Conservation (phyloP, 2,113 vertebrate species). For the Phocoena phocoena region DNA sequence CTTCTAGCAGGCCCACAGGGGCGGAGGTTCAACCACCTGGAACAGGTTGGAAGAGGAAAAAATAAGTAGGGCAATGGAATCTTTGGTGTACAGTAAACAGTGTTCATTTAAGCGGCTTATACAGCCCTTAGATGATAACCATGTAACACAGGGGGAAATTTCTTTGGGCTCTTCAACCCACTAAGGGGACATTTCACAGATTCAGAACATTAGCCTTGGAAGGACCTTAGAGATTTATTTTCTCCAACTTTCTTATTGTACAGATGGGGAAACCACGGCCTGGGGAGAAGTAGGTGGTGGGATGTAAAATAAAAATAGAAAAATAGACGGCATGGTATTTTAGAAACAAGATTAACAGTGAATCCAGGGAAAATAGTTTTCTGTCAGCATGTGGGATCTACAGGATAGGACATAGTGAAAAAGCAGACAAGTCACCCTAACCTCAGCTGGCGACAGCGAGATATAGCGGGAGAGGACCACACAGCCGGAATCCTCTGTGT, state of each 20-base stretch:
- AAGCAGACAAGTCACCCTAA: neutral
- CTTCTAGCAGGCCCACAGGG: neutral
- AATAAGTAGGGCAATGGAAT: neutral
- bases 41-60: neutral
- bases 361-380: neutral
- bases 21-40: neutral
- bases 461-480: neutral
- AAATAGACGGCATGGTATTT: neutral
- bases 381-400: neutral
- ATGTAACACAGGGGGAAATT: neutral
- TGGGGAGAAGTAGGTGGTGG: neutral
- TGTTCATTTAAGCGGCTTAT: neutral
- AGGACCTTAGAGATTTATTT: neutral
- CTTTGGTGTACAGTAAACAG: neutral
- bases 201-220: neutral
- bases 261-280: neutral
- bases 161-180: neutral
- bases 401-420: neutral
- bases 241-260: neutral
- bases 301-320: neutral
- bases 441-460: rapidly evolving
- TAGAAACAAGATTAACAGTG: neutral
- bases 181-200: neutral
- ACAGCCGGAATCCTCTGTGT: rapidly evolving
- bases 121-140: neutral